Base-by-base conservation (phyloP, 2,888 invertebrate species). In the Celastrina argiolus region DNA sequence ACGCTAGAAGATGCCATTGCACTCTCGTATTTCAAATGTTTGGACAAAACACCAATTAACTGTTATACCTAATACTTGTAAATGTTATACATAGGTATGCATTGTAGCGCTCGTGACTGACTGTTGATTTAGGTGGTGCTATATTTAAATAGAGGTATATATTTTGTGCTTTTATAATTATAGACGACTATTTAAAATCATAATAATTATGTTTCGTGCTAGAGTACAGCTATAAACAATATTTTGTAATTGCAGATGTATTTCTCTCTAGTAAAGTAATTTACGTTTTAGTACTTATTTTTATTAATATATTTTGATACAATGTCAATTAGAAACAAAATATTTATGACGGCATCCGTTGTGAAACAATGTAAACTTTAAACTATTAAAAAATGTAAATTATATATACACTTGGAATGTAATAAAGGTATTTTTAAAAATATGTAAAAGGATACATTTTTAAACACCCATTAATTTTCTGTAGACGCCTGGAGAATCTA, bases 381-480 rank as follows among this genome's bases (percentile, higher is more conserved):
- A 22, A 22, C 12, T 51, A 51, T 51, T 22, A 12, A 51, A 26
- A 51, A 51, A 45, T 45, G 45, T 18, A 45, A 45, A 45, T 18
- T 45, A 45, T 51, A 22, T 51, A 51, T 51, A 51, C 51, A 51
- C 51, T 51, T 51, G 22, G 26, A 51, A 51, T 51, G 26, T 51
- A 51, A 51, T 51, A 51, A 51, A 51, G 51, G 22, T 51, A 51
- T 51, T 51, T 26, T 51, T n/a, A n/a, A 22, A 26, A 26, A 51
- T 26, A 51, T 51, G 51, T 26, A 26, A 51, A 3, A 22, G 12
- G 22, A 22, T 51, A 51, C 22, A 51, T 51, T 51, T 51, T 36
- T 67, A 64, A 28, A 16, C 22, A 76, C 79, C 78, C 36, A 80
- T 65, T 22, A 45, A 12, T 26, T 26, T 51, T 26, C 22, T 4